Conservation (phyloP, 2,888 invertebrate genomes). For the Aporophyla nigra region DNA sequence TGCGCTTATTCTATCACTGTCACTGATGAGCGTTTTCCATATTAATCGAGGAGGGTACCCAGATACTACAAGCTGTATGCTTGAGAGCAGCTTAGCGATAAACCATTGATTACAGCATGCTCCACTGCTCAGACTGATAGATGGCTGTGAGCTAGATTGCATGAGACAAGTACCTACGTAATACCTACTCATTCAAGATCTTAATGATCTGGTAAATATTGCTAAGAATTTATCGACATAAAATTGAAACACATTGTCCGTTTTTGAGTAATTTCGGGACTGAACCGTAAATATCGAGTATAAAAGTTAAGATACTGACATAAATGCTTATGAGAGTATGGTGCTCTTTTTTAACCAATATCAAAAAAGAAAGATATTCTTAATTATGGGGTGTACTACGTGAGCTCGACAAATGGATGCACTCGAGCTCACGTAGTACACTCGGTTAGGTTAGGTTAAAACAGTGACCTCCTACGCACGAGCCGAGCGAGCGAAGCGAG, state of each 20-base stretch:
- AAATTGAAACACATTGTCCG: neutral
- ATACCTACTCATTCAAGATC: neutral
- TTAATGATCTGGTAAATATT: neutral
- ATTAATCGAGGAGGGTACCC: neutral
- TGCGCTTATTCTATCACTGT: neutral
- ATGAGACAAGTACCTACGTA: neutral
- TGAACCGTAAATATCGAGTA: neutral
- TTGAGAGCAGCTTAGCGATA: conserved; percentile 32
- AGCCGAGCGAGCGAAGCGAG: no score
- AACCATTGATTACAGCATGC: conserved; percentile 49
- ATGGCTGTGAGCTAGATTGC: conserved; percentile 2
- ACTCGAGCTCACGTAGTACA: no score
- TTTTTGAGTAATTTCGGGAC: neutral
- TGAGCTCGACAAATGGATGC: no score
- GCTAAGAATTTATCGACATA: neutral
- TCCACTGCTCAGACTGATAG: conserved; percentile 27
- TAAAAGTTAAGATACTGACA: no score
- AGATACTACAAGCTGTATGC: conserved; percentile 18
- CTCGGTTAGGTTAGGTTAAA: no score
- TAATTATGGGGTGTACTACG: no score
- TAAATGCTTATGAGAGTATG: no score
- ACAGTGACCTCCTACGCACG: no score
- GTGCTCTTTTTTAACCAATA: no score
- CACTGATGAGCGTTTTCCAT: conserved; percentile 4
- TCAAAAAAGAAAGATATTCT: no score